Percentiles rank a stretch among this genome's conserved stretches.
Evolutionary conservation across 2,797 vertebrate species (phyloP).

Genomic region (Gephyroberyx darwinii): DNA sequence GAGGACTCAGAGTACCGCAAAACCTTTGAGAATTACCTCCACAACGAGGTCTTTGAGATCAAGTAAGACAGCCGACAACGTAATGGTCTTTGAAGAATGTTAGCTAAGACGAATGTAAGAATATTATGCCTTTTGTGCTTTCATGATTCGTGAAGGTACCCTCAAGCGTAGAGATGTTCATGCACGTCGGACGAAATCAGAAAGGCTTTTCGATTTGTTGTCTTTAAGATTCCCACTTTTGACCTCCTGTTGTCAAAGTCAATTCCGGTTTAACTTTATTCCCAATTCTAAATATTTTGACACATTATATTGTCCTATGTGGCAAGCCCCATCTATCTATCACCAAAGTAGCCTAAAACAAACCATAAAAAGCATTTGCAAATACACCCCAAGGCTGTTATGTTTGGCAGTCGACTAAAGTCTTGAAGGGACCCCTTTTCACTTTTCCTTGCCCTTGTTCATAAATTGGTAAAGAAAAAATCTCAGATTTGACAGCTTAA

Average conservation of each 20-base stretch:
- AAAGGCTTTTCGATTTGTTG: not conserved
- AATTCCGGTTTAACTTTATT: conserved; percentile 4
- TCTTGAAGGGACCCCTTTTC: not conserved
- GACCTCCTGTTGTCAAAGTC: not conserved
- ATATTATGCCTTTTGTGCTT: not conserved
- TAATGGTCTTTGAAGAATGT: not conserved
- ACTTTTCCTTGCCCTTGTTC: not conserved
- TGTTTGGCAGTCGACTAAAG: not conserved
- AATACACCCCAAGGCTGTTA: no score
- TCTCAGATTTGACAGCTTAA: not conserved
- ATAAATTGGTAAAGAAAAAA: not conserved
- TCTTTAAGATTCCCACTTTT: not conserved
- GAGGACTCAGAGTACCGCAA: conserved; percentile 94
- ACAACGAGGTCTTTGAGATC: conserved; percentile 94
- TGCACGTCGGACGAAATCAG: conserved; percentile 6
- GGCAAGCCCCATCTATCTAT: no score
- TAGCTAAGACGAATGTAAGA: not conserved
- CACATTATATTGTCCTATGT: no score
- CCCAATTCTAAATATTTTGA: not conserved
- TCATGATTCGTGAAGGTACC: not conserved
- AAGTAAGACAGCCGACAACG: conserved; percentile 69
- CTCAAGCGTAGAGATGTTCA: not conserved
- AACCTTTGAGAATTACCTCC: conserved; percentile 94
- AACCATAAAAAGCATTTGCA: no score
- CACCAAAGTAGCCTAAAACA: no score